Percentiles rank a stretch among this genome's conserved stretches.
Conservation (phyloP, 2,888 invertebrate species). For the Abscondita cerata region DNA sequence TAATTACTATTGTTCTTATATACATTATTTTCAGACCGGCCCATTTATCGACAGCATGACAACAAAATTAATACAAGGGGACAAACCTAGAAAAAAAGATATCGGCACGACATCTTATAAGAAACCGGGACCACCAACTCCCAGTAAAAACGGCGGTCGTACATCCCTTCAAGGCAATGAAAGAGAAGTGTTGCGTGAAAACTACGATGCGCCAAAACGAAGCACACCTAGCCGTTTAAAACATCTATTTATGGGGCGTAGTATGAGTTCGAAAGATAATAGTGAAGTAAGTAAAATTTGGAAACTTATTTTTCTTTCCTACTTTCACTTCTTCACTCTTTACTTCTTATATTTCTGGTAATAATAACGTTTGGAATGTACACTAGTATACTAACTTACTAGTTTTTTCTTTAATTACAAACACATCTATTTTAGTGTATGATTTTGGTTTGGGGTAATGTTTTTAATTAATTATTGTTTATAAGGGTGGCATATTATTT, state of each 20-base stretch:
- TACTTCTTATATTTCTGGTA: constrained; percentile 2
- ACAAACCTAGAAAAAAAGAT: constrained; percentile 63
- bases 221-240: constrained; percentile 72
- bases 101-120: constrained; percentile 79
- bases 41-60: constrained; percentile 56
- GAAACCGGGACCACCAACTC: constrained; percentile 86
- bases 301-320: constrained; percentile 3
- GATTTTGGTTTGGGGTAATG: too few relatives aligned
- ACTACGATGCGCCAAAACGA: constrained; percentile 57
- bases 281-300: constrained; percentile 46
- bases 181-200: constrained; percentile 66
- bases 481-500: too few relatives aligned
- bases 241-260: constrained; percentile 64
- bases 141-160: constrained; percentile 79
- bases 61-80: constrained; percentile 55
- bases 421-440: too few relatives aligned
- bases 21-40: too few relatives aligned
- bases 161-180: constrained; percentile 71
- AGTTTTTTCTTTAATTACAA: too few relatives aligned
- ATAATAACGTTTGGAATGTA: background rate
- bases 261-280: constrained; percentile 55
- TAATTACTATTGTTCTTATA: too few relatives aligned
- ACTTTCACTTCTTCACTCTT: constrained; percentile 16
- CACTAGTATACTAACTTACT: background rate
- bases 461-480: too few relatives aligned